Conservation (phyloP, 2,888 invertebrate species). For the Smittia sp. region DNA sequence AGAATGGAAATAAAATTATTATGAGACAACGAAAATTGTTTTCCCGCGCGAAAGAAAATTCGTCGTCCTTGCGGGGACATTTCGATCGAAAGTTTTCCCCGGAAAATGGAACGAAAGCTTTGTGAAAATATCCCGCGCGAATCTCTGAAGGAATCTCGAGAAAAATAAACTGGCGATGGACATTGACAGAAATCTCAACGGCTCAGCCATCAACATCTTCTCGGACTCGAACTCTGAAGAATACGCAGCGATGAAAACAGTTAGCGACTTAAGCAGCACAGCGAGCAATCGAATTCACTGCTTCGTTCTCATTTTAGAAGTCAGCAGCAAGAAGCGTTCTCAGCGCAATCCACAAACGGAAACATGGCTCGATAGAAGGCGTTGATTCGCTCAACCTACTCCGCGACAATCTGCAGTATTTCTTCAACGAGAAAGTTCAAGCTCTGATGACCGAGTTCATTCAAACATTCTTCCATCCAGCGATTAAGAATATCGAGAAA, state of each 20-base stretch:
- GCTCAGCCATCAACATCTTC: not conserved
- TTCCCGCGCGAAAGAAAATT: too few relatives aligned
- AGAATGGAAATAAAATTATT: too few relatives aligned
- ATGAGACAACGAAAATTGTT: too few relatives aligned
- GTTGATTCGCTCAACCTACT: slow-evolving; percentile 26
- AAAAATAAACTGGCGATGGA: too few relatives aligned
- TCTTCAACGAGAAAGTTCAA: slow-evolving; percentile 12
- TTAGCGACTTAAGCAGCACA: too few relatives aligned
- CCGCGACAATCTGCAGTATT: not conserved
- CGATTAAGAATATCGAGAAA: slow-evolving; percentile 24
- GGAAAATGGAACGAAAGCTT: too few relatives aligned
- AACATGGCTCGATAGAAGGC: slow-evolving; percentile 2
- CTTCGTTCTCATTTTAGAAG: slow-evolving; percentile 3
- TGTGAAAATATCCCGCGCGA: too few relatives aligned
- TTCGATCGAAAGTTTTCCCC: too few relatives aligned
- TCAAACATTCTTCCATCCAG: slow-evolving; percentile 29
- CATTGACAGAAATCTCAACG: not conserved
- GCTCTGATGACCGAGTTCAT: slow-evolving; percentile 22
- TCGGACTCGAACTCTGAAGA: not conserved
- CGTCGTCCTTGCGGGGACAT: too few relatives aligned
- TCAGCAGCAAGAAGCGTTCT: not conserved
- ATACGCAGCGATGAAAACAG: not conserved
- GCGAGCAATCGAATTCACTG: too few relatives aligned
- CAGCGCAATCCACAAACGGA: not conserved
- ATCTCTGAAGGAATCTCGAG: too few relatives aligned